Percentiles rank a stretch among this genome's conserved stretches.
Conservation (phyloP, 2,888 invertebrate genomes). For the Luperina testacea region DNA sequence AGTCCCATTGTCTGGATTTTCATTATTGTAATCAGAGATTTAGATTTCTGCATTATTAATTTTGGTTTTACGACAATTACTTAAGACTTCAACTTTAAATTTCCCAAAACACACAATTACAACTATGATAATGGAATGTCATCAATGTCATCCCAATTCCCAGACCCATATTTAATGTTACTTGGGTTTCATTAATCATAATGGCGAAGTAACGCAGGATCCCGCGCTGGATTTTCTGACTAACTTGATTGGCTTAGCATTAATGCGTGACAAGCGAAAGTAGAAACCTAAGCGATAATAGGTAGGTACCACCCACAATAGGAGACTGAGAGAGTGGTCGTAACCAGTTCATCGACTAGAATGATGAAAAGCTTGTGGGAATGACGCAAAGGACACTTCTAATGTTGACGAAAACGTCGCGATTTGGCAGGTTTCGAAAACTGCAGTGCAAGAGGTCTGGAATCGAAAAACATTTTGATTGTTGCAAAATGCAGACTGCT, state of each 20-base stretch:
- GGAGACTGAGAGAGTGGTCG: background rate
- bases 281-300: constrained; percentile 19
- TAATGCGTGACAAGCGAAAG: constrained; percentile 41
- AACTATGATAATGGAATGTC: no score
- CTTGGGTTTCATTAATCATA: constrained; percentile 1
- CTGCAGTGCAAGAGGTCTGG: background rate
- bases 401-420: background rate
- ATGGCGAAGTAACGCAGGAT: constrained; percentile 11
- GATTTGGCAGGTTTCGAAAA: background rate
- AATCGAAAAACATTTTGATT: background rate
- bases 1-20: background rate
- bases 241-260: constrained; percentile 7
- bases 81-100: no score
- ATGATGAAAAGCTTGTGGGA: background rate
- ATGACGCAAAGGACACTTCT: background rate
- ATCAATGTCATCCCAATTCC: background rate
- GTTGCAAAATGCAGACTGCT: background rate
- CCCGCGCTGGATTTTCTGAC: background rate
- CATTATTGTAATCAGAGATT: constrained; percentile 3
- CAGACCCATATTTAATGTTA: background rate
- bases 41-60: background rate
- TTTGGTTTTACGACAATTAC: background rate
- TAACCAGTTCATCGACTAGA: constrained; percentile 1
- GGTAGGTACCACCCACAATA: constrained; percentile 17
- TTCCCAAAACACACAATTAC: background rate